Percentiles rank a stretch among this genome's conserved stretches.
These are phyloP conservation scores for Mormyrus lacerda DNA, from an alignment of 2,113 vertebrate species.

Conservation along the genomic window DNA sequence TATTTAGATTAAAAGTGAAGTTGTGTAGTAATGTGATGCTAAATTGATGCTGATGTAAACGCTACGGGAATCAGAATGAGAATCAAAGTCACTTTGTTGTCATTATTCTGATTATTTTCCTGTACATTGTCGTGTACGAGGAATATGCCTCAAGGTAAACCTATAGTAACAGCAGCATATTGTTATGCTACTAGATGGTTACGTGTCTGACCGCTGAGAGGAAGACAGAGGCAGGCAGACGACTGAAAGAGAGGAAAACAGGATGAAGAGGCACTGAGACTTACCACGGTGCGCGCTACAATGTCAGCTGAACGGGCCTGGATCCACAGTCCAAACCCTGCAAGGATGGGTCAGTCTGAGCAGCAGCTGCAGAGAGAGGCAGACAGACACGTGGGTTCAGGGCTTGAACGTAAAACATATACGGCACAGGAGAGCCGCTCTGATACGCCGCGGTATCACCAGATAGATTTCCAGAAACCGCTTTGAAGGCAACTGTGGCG, in stretches of 20 bases:
- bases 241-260: not conserved
- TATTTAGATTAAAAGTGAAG: not conserved
- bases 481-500: not conserved
- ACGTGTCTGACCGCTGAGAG: not conserved
- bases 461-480: not conserved
- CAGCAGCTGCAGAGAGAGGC: not conserved
- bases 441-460: not conserved
- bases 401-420: not conserved
- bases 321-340: constrained; percentile 25
- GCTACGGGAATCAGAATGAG: not conserved
- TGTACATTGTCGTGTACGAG: not conserved
- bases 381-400: not conserved
- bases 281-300: constrained; percentile 22
- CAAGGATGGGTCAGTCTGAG: constrained; percentile 17
- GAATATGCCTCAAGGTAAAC: not conserved
- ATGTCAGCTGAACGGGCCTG: constrained; percentile 23
- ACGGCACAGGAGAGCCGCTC: not conserved
- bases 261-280: not conserved
- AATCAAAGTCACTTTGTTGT: not conserved
- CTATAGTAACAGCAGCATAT: not conserved
- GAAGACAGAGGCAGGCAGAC: not conserved
- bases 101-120: not conserved
- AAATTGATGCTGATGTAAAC: not conserved
- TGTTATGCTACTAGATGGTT: not conserved
- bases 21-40: not conserved